Evolutionary conservation across 2,888 invertebrate genomes (phyloP).

Genomic region (Tricholauxania praeusta): DNA sequence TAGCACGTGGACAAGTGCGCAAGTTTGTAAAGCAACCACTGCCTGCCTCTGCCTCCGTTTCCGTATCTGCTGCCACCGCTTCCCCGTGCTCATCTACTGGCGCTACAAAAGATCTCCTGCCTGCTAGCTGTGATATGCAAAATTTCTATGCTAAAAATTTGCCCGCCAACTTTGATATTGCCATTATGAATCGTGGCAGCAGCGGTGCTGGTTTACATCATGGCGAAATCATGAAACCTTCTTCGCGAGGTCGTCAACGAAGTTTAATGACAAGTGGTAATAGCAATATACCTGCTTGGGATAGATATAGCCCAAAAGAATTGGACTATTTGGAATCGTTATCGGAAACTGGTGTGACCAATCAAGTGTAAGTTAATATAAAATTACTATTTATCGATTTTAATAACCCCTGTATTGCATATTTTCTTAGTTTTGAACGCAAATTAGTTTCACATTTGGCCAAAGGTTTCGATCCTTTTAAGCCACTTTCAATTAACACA

Average conservation of each 20-base stretch:
- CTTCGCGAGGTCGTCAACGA: conserved; percentile 36
- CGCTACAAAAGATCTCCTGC: conserved; percentile 53
- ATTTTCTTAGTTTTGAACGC: conserved; percentile 59
- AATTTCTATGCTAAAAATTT: conserved; percentile 54
- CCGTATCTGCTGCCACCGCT: conserved; percentile 39
- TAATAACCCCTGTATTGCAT: conserved; percentile 11
- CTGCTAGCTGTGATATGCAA: conserved; percentile 62
- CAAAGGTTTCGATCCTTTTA: conserved; percentile 66
- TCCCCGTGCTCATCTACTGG: conserved; percentile 44
- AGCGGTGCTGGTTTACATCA: conserved; percentile 44
- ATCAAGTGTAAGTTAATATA: conserved; percentile 62
- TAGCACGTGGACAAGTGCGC: conserved; percentile 50
- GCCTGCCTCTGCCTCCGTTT: conserved; percentile 46
- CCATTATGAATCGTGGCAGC: conserved; percentile 47
- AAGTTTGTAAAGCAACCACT: conserved; percentile 50
- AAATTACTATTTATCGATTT: conserved; percentile 3
- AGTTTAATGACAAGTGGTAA: conserved; percentile 27
- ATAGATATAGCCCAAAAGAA: conserved; percentile 63
- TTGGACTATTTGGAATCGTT: conserved; percentile 64
- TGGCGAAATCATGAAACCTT: conserved; percentile 39
- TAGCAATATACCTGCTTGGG: conserved; percentile 39
- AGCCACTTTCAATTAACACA: conserved; percentile 64
- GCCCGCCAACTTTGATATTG: conserved; percentile 39
- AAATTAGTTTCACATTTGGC: conserved; percentile 65
- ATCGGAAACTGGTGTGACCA: conserved; percentile 66